These are phyloP conservation scores for Drosophila tristis DNA, from an alignment of 1,140 invertebrate species.

Conservation along the genomic window DNA sequence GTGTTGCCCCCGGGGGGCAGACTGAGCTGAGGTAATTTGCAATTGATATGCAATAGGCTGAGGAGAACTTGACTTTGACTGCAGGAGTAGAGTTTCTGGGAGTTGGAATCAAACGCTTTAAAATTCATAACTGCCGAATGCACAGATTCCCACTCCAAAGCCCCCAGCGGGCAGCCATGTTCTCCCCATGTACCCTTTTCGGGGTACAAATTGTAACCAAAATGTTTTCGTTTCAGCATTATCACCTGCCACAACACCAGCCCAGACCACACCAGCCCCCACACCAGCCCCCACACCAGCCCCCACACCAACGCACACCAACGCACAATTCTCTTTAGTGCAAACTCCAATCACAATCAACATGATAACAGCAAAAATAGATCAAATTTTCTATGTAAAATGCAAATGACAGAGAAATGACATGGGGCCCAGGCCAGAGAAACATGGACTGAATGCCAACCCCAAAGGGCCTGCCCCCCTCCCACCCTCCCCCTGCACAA, in stretches of 20 bases:
- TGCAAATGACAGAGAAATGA: slow-evolving; percentile 73
- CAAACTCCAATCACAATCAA: slow-evolving; percentile 56
- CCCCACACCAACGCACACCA: no score
- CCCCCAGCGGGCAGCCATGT: not conserved
- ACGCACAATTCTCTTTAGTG: slow-evolving; percentile 3
- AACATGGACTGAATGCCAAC: no score
- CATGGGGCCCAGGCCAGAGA: slow-evolving; percentile 44
- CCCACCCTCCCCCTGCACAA: not conserved
- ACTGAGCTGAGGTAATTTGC: slow-evolving; percentile 51
- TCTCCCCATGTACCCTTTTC: not conserved
- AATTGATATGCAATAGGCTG: slow-evolving; percentile 45
- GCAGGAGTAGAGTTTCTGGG: no score
- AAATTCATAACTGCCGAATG: no score
- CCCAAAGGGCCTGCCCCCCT: no score
- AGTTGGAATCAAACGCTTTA: no score
- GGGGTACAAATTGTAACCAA: slow-evolving; percentile 4
- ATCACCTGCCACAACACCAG: not conserved
- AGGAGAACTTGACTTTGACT: slow-evolving; percentile 6
- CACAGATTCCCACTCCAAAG: no score
- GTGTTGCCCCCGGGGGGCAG: slow-evolving; percentile 18
- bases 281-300: not conserved
- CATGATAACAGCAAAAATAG: slow-evolving; percentile 46
- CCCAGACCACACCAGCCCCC: not conserved
- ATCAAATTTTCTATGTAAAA: slow-evolving; percentile 70
- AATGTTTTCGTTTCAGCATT: slow-evolving; percentile 42